These are phyloP conservation scores for Pandion haliaetus DNA, from an alignment of 2,113 vertebrate species.

Conservation along the genomic window DNA sequence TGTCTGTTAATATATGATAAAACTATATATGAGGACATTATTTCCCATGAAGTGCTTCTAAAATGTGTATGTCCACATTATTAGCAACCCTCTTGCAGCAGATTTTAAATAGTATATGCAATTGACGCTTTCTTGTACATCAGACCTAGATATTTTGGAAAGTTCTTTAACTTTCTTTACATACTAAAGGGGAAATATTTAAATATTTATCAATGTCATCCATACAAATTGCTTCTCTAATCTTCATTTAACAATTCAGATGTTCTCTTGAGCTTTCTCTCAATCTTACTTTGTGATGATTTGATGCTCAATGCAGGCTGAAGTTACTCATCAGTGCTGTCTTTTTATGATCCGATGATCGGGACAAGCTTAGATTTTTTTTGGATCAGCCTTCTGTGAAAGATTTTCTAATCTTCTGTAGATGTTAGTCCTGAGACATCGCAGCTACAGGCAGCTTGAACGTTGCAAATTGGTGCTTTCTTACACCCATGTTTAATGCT, in stretches of 20 bases:
- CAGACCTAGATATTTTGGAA: not conserved
- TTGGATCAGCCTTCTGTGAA: too few relatives aligned
- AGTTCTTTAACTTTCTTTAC: not conserved
- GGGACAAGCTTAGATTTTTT: too few relatives aligned
- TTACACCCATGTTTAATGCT: too few relatives aligned
- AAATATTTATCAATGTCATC: not conserved
- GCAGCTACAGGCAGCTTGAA: too few relatives aligned
- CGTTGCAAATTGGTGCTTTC: too few relatives aligned
- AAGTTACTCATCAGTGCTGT: too few relatives aligned
- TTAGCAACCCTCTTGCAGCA: not conserved
- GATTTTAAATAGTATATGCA: not conserved
- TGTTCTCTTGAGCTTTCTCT: too few relatives aligned
- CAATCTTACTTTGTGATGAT: too few relatives aligned
- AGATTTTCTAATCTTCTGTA: too few relatives aligned
- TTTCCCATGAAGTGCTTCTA: not conserved
- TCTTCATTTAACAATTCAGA: not conserved
- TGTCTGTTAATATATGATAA: not conserved
- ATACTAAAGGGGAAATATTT: not conserved
- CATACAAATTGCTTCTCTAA: not conserved
- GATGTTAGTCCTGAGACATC: too few relatives aligned
- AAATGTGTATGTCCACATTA: not conserved
- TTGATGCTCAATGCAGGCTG: too few relatives aligned
- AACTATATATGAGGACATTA: not conserved
- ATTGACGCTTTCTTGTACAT: not conserved
- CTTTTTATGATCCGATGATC: too few relatives aligned